phyloP scores from a whole-genome alignment of 2,888 invertebrate species.

The Osmoderma eremita region DNA sequence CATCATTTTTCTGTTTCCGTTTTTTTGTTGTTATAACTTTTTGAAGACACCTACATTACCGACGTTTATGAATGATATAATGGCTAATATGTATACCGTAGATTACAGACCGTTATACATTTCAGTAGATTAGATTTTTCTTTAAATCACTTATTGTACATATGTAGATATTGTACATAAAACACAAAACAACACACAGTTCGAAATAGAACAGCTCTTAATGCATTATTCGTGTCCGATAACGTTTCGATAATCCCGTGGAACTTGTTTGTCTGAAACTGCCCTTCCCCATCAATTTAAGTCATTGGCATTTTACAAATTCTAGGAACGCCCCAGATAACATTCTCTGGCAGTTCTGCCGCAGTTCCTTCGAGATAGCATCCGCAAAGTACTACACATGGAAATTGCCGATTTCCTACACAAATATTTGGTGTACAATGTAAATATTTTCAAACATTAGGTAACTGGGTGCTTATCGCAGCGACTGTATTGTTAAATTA shows the following conservation, averaged over 20 bases:
- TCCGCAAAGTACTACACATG: background rate
- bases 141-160: background rate
- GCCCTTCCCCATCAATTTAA: conserved; percentile 7
- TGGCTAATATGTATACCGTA: no score
- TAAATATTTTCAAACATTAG: background rate
- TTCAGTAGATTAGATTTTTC: background rate
- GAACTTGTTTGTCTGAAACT: conserved; percentile 8
- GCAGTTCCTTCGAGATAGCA: background rate
- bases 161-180: background rate
- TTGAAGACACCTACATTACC: no score
- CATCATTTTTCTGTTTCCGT: no score
- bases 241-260: conserved; percentile 9
- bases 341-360: conserved; percentile 6
- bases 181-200: background rate
- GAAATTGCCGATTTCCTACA: background rate
- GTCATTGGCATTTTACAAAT: conserved; percentile 4
- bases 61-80: no score
- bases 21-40: no score
- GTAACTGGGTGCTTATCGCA: background rate
- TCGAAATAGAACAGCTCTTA: background rate
- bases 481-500: conserved; percentile 7
- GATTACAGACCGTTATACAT: background rate
- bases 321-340: conserved; percentile 17
- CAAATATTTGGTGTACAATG: conserved; percentile 21
- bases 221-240: conserved; percentile 31